phyloP scores from a whole-genome alignment of 30 jellyfish, hydroid and myxozoan genomes.

The Cassiopea andromeda region DNA sequence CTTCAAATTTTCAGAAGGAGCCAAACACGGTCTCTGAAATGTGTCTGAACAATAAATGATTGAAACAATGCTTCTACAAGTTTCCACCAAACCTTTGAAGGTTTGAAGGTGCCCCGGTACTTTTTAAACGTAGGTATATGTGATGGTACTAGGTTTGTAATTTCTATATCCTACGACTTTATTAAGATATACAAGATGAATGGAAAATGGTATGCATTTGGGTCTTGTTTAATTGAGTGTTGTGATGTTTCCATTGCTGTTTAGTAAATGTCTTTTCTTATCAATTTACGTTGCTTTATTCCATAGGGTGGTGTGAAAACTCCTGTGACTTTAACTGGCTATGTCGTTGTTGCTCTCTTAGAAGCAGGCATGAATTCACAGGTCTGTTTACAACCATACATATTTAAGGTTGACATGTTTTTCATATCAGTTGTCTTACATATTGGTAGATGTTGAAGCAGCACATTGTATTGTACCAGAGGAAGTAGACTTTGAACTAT shows the following conservation, averaged over 20 bases:
- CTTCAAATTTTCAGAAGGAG: background rate
- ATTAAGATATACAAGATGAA: too few relatives aligned
- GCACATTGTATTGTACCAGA: background rate
- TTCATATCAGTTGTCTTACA: background rate
- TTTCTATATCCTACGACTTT: too few relatives aligned
- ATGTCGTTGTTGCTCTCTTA: conserved; percentile 79
- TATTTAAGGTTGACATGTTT: background rate
- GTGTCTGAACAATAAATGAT: background rate
- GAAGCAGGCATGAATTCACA: conserved; percentile 69
- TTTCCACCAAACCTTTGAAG: background rate
- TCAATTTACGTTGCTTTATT: background rate
- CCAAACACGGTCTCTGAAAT: background rate
- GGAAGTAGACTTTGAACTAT: background rate
- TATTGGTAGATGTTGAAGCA: background rate
- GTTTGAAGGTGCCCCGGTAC: background rate
- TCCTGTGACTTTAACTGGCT: conserved; percentile 89
- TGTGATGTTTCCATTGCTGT: background rate
- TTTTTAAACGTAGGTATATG: too few relatives aligned
- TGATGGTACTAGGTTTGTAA: too few relatives aligned
- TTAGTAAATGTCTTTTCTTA: background rate
- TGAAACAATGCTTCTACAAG: background rate
- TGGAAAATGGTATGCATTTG: too few relatives aligned
- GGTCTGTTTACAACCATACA: conserved; percentile 30
- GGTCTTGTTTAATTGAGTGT: background rate
- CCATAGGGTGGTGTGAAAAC: conserved; percentile 90